Conservation (phyloP, 2,888 invertebrate genomes). For the Escarpia spicata region DNA sequence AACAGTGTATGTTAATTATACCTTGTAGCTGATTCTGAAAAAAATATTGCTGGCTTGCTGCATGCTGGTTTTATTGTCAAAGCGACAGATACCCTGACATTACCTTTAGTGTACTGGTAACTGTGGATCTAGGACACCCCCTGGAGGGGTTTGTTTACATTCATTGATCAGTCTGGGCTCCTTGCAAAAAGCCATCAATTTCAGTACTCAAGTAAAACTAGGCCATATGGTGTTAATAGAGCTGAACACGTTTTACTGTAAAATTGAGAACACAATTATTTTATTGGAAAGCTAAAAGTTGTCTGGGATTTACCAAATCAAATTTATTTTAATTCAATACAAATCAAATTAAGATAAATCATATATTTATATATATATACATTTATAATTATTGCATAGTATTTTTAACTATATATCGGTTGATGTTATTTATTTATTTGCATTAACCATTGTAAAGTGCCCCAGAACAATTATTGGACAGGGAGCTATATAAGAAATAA, state of each 20-base stretch:
- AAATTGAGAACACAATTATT: neutral
- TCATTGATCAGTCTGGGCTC: neutral
- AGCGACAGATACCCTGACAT: neutral
- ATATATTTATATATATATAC: too few relatives aligned
- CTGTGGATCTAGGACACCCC: neutral
- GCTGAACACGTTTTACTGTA: neutral
- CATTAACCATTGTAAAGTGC: too few relatives aligned
- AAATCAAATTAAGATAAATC: too few relatives aligned
- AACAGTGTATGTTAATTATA: neutral
- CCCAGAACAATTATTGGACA: too few relatives aligned
- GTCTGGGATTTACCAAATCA: neutral
- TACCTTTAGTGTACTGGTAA: neutral
- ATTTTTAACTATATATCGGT: too few relatives aligned
- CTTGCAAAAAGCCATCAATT: neutral
- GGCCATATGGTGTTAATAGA: neutral
- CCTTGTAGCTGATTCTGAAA: neutral
- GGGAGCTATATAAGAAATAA: too few relatives aligned
- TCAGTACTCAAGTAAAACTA: neutral
- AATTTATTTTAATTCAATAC: too few relatives aligned
- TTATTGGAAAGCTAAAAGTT: neutral
- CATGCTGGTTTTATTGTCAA: neutral
- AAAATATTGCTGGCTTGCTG: neutral
- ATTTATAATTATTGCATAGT: too few relatives aligned
- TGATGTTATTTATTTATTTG: too few relatives aligned
- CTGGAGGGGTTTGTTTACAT: neutral